Percentiles rank a stretch among this genome's conserved stretches.
phyloP scores from a whole-genome alignment of 2,113 vertebrate species.

The Tichodroma muraria region DNA sequence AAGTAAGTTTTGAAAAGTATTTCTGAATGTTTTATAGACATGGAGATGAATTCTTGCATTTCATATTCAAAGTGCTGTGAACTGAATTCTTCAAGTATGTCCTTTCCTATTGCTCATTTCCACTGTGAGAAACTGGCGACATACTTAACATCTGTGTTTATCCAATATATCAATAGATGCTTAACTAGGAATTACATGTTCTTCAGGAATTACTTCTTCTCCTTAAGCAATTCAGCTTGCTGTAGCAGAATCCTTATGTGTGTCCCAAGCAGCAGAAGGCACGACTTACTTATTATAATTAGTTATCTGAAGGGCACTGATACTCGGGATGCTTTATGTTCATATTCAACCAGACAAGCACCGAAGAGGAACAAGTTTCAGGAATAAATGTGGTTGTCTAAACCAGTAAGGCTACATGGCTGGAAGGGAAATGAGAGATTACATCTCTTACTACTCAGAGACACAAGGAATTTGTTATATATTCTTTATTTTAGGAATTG shows the following conservation, averaged over 20 bases:
- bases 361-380: background rate
- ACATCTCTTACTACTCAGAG: background rate
- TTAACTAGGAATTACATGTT: background rate
- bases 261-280: background rate
- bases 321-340: background rate
- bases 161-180: background rate
- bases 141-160: background rate
- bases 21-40: background rate
- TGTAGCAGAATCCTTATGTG: background rate
- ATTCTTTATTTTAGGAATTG: background rate
- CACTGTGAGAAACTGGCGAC: background rate
- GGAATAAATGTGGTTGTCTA: background rate
- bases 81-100: background rate
- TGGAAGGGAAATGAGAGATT: background rate
- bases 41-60: background rate
- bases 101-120: background rate
- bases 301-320: background rate
- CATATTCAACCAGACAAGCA: background rate
- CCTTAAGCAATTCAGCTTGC: background rate
- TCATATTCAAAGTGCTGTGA: background rate
- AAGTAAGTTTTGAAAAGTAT: background rate
- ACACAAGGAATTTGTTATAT: background rate
- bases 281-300: background rate
- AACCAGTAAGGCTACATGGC: background rate
- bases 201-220: constrained; percentile 8